Conservation (phyloP, 2,797 vertebrate species). For the Remorina albescens region DNA sequence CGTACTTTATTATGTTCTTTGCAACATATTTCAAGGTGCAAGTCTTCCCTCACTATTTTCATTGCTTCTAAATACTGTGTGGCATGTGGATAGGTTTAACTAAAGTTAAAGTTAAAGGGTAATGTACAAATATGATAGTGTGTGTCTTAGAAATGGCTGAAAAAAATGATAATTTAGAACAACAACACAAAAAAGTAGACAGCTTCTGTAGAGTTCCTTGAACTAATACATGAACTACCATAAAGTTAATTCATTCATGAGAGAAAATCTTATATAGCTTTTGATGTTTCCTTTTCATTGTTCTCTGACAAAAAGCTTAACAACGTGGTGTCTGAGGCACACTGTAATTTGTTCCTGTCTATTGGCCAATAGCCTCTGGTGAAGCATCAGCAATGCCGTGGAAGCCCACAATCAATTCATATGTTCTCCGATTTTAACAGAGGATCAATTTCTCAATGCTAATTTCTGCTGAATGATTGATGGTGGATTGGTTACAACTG, state of each 20-base stretch:
- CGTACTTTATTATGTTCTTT: not conserved
- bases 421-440: conserved; percentile 19
- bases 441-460: conserved; percentile 45
- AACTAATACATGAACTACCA: not conserved
- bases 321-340: not conserved
- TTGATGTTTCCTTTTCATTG: not conserved
- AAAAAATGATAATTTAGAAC: not conserved
- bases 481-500: conserved; percentile 29
- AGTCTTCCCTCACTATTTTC: not conserved
- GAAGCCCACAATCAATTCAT: conserved; percentile 40
- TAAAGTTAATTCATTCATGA: not conserved
- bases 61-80: not conserved
- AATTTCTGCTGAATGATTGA: conserved; percentile 42
- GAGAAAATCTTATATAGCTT: not conserved
- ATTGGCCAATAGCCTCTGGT: conserved; percentile 4
- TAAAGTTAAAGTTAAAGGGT: no score
- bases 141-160: not conserved
- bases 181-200: not conserved
- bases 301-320: not conserved
- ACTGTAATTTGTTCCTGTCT: conserved; percentile 6
- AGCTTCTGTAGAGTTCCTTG: not conserved
- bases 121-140: no score
- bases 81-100: not conserved
- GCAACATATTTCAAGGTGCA: no score
- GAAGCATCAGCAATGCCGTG: not conserved